Conservation (phyloP, 2,113 vertebrate species). For the Neolamprologus caudopunctatus region DNA sequence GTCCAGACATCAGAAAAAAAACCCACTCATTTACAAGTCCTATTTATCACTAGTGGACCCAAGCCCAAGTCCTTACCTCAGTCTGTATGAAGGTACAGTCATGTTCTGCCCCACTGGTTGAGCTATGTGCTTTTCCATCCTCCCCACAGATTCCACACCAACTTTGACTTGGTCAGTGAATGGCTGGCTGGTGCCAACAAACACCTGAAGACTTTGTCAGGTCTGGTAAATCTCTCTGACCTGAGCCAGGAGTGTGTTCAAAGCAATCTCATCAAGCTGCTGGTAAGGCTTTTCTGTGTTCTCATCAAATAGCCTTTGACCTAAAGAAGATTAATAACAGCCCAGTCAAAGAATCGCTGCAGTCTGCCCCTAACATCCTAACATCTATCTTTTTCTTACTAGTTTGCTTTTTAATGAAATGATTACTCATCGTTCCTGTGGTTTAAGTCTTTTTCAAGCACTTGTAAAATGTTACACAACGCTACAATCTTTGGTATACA, state of each 20-base stretch:
- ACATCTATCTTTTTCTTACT: neutral
- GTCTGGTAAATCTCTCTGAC: slow-evolving; percentile 64
- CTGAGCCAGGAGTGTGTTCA: slow-evolving; percentile 68
- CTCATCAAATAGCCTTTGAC: neutral
- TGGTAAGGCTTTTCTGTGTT: slow-evolving; percentile 65
- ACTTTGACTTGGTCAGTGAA: slow-evolving; percentile 65
- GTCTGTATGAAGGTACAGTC: neutral
- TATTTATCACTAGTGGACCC: neutral
- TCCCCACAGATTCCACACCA: slow-evolving; percentile 76
- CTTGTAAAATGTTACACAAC: neutral
- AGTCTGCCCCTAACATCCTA: neutral
- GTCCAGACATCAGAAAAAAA: neutral
- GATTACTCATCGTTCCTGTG: neutral
- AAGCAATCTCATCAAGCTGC: slow-evolving; percentile 69
- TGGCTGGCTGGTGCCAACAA: slow-evolving; percentile 77
- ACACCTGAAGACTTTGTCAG: slow-evolving; percentile 75
- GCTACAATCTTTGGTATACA: neutral
- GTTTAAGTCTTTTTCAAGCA: neutral
- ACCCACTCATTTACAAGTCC: neutral
- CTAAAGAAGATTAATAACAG: neutral
- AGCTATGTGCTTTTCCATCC: neutral
- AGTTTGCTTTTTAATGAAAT: neutral
- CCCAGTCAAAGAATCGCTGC: neutral
- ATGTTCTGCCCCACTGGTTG: slow-evolving; percentile 3
- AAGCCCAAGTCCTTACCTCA: neutral